Evolutionary conservation across 1,140 invertebrate genomes (phyloP).

Genomic region (Phenacoccus solenopsis): DNA sequence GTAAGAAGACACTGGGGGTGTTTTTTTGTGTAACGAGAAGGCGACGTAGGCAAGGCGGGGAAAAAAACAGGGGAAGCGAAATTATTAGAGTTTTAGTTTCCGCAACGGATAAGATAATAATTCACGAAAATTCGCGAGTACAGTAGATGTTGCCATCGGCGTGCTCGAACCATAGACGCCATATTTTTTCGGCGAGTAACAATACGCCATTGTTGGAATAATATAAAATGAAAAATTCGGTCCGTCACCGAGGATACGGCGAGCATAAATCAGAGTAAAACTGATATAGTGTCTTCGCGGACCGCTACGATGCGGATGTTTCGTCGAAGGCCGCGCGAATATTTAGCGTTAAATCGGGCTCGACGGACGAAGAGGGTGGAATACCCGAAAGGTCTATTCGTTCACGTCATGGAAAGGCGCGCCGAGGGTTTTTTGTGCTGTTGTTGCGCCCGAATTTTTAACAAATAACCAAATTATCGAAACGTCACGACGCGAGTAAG

Average conservation of each 20-base stretch:
- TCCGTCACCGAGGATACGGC: neutral
- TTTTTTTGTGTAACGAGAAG: too few species aligned
- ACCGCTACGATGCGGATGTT: neutral
- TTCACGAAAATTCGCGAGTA: neutral
- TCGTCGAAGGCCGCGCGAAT: too few species aligned
- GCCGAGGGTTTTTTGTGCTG: too few species aligned
- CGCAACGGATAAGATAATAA: constrained; percentile 12
- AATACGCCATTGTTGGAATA: constrained; percentile 14
- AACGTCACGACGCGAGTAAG: too few species aligned
- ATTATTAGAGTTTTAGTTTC: constrained; percentile 15
- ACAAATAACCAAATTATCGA: too few species aligned
- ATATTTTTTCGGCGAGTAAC: constrained; percentile 4
- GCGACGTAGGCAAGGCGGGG: neutral
- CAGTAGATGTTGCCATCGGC: neutral
- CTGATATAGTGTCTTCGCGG: constrained; percentile 11
- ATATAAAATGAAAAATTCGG: constrained; percentile 17
- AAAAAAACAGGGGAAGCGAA: neutral
- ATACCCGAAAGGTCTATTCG: too few species aligned
- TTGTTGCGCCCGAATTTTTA: too few species aligned
- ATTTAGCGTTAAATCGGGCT: too few species aligned
- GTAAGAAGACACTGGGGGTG: too few species aligned
- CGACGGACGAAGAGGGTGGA: too few species aligned
- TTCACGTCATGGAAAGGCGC: too few species aligned
- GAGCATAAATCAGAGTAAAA: constrained; percentile 10
- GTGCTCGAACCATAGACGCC: neutral